These are phyloP conservation scores for Drosophila teissieri DNA, from an alignment of 1,140 invertebrate genomes.

Conservation along the genomic window DNA sequence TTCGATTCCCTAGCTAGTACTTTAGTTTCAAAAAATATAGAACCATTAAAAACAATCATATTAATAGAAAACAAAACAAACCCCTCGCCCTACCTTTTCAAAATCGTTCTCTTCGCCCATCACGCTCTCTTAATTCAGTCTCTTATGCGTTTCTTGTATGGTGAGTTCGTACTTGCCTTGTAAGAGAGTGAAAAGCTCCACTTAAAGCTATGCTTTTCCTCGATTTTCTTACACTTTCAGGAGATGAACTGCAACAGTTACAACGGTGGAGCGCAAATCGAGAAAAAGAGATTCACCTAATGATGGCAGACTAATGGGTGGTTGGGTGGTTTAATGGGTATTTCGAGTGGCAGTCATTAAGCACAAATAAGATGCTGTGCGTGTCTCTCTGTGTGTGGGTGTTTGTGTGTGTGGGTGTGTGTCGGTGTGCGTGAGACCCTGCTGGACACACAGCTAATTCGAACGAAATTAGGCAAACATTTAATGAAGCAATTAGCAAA, in stretches of 20 bases:
- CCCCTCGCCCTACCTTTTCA: slow-evolving; percentile 12
- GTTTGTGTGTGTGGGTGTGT: too few species aligned
- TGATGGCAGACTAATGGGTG: slow-evolving; percentile 19
- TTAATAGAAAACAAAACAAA: slow-evolving; percentile 36
- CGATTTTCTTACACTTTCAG: not conserved
- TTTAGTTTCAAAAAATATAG: not conserved
- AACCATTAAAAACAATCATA: slow-evolving; percentile 24
- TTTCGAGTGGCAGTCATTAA: slow-evolving; percentile 38
- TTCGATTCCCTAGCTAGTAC: slow-evolving; percentile 3
- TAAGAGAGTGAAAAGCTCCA: slow-evolving; percentile 20
- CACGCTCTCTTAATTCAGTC: not conserved
- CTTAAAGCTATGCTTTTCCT: slow-evolving; percentile 2
- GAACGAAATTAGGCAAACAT: slow-evolving; percentile 82
- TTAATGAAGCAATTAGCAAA: slow-evolving; percentile 82
- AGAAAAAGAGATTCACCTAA: slow-evolving; percentile 42
- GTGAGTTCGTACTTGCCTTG: not conserved
- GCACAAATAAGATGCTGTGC: slow-evolving; percentile 35
- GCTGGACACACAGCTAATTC: slow-evolving; percentile 69
- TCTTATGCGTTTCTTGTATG: not conserved
- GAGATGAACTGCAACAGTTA: slow-evolving; percentile 36
- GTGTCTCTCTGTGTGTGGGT: slow-evolving; percentile 8
- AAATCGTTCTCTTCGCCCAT: not conserved
- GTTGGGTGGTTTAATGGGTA: slow-evolving; percentile 23
- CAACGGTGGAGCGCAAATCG: slow-evolving; percentile 31
- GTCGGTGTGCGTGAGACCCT: not conserved